A percentile compares a stretch with the other conserved stretches of the same genome.
phyloP scores from a whole-genome alignment of 2,888 invertebrate genomes.

The Eilema griseolum region DNA sequence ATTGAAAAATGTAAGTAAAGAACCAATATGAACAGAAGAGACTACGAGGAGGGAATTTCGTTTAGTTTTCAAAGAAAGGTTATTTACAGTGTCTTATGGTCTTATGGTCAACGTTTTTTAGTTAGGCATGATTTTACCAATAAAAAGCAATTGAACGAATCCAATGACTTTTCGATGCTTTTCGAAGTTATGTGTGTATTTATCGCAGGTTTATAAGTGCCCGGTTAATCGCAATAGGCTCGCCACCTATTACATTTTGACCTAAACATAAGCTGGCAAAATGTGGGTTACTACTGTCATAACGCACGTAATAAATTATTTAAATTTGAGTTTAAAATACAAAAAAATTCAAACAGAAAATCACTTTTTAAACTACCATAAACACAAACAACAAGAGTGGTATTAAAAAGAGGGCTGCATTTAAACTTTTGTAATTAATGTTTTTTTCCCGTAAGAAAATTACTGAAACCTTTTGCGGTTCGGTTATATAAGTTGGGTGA shows the following conservation, averaged over 20 bases:
- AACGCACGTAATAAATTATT: too few species aligned
- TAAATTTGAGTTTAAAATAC: not conserved
- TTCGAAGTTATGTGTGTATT: too few species aligned
- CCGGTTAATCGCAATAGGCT: too few species aligned
- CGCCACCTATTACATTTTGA: too few species aligned
- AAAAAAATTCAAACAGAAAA: not conserved
- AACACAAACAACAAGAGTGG: conserved; percentile 35
- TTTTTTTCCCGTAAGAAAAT: conserved; percentile 62
- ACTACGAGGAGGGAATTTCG: not conserved
- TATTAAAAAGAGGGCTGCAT: conserved; percentile 43
- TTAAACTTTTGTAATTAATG: conserved; percentile 65
- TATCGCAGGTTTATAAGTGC: too few species aligned
- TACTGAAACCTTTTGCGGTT: conserved; percentile 57
- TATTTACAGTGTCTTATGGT: not conserved
- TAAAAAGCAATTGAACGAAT: not conserved
- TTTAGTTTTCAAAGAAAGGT: not conserved
- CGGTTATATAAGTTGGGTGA: conserved; percentile 50
- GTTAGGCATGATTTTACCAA: not conserved
- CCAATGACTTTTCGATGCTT: too few species aligned
- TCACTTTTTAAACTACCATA: conserved; percentile 3
- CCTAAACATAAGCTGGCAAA: too few species aligned
- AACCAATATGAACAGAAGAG: not conserved
- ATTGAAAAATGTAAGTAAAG: conserved; percentile 53
- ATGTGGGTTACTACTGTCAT: too few species aligned
- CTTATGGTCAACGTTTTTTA: not conserved